Base-by-base conservation (phyloP, 2,113 vertebrate genomes). In the Spea multiplicata region DNA sequence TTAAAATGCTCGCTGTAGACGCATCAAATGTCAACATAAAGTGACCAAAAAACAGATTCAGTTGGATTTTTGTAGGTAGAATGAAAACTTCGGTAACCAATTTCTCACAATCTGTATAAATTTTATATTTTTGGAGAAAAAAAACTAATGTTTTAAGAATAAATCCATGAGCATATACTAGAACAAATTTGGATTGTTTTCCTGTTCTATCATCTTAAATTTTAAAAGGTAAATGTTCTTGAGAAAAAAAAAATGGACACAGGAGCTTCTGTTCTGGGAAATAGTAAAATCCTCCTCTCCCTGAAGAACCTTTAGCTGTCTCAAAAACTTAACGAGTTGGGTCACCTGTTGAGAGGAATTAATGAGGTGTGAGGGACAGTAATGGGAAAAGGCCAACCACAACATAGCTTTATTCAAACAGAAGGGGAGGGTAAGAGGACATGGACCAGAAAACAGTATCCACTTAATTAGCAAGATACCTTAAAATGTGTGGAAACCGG, bases 371-470 rank as follows among this genome's bases (percentile, higher is more conserved):
- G 89, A 6, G 80, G 85, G 84, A 89, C 87, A 88, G 74, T 76
- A 88, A 88, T 92, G 91, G 89, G 88, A 91, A 89, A 85, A 50
- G 84, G 84, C 52, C 52, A 82, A 78, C 45, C 2, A 82, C 78
- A 47, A 44, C 4, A 79, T 82, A 78, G 75, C 83, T 86, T 73
- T 85, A 71, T 87, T 84, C 84, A 85, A 85, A 84, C 45, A 44
- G 7, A 62, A 85, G 83, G 59, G 74, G 83, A 65, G 80, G 85
- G 80, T 81, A 81, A 88, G 87, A 89, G 55, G 86, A 90, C 81
- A 79, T 84, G 87, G 91, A 89, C 88, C 91, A 90, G 90, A 88
- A 92, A 92, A 87, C 85, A 87, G 88, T 83, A 82, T 84, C 86
- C 81, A 86, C 82, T 87, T 86, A 88, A 90, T 90, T 90, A 91